phyloP scores from a whole-genome alignment of 2,797 vertebrate genomes.

The Otolemur crassicaudatus region DNA sequence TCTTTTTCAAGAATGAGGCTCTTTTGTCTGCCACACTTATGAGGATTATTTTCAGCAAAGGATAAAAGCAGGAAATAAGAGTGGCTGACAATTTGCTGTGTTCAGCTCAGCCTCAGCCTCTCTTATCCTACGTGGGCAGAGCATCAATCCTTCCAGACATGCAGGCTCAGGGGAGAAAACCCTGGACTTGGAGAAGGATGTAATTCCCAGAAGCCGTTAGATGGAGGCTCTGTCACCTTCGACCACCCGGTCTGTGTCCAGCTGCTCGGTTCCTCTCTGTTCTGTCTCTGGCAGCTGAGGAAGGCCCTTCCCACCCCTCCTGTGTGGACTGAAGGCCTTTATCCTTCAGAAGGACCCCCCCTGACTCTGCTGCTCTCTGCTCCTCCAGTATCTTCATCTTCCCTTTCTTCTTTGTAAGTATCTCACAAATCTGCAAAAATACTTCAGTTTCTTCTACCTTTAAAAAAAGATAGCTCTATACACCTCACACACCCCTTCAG shows the following conservation, averaged over 20 bases:
- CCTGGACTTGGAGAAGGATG: neutral
- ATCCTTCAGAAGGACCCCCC: neutral
- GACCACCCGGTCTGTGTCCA: neutral
- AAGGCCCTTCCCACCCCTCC: neutral
- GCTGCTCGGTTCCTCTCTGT: neutral
- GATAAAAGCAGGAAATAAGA: neutral
- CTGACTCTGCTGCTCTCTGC: neutral
- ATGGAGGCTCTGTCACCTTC: neutral
- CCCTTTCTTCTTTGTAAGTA: neutral
- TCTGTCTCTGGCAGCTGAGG: neutral
- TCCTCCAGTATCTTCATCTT: neutral
- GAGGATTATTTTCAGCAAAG: neutral
- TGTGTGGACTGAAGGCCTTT: neutral
- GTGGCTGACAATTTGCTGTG: neutral
- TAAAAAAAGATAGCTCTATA: neutral
- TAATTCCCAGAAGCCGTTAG: neutral
- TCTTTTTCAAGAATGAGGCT: neutral
- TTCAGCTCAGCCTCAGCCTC: neutral
- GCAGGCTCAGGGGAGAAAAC: neutral
- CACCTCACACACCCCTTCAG: neutral
- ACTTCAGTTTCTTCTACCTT: neutral
- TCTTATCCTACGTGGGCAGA: neutral
- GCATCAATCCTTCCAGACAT: neutral
- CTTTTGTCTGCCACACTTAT: neutral
- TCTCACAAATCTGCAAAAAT: neutral